Evolutionary conservation across 2,797 vertebrate genomes (phyloP), one percentile per base, ranked within the genome.

Genomic region (Thamnophis elegans): DNA sequence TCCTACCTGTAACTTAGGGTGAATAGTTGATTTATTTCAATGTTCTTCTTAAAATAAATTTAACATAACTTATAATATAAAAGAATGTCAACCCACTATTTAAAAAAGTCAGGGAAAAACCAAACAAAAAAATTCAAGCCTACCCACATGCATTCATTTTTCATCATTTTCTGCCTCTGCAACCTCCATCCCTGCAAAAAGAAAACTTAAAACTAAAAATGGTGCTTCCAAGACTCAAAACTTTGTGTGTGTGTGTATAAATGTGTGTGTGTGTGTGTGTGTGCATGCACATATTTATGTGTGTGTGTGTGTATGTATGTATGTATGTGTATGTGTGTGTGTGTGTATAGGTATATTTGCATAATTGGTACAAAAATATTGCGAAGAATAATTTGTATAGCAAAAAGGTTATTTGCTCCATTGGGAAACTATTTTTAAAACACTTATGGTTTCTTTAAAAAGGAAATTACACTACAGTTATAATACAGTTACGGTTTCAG

Each of bases 401-500:
- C 56, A 78, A 55, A 90, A 82, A 13, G 90, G 91, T 88, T 93
- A 87, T 88, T 94, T 92, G 85, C 36, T 89, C 93, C 18, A 55
- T 90, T 36, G 36, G 14, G 56, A 91, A 95, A 18, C 42, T 82
- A 22, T 87, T 47, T 82, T 54, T 42, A 51, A 85, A 59, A 60
- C 56, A 59, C 88, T 92, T 1, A 59, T 55, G n/a, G 62, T 51
- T 53, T 96, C 93, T 51, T 78, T 91, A 62, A 62, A 65, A 55
- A 60, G 73, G 42, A 59, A 62, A 42, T 91, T n/a, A 95, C 94
- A 26, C 93, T 26, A 7, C 59, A 86, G 94, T 96, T 91, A 93
- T 78, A 88, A 88, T 32, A 93, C 59, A 55, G 58, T 87, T 96
- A 93, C 96, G 96, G 96, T 95, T 97, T 97, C 96, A 94, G 95